Base-by-base conservation (phyloP, 92 coral and sea anemone species). In the Porites divaricata region DNA sequence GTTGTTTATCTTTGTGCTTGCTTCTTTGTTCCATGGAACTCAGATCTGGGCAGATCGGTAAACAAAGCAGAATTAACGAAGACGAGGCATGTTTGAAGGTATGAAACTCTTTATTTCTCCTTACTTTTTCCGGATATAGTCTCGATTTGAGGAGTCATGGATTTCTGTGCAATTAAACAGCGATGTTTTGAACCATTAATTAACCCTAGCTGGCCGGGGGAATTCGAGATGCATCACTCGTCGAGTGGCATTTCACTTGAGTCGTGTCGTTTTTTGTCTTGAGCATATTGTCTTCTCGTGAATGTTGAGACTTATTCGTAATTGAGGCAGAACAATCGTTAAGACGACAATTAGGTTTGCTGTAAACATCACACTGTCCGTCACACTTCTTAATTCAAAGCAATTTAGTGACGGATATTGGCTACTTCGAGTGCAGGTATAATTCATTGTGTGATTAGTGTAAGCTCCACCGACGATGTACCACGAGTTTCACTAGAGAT, bases 61-160 rank as follows among this genome's bases (percentile, higher is more conserved):
- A 82, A 82, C 86, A 82, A 72, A 82, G 76, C 63, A 6, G 86
- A 72, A 48, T 62, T 61, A 20, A 23, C 70, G 63, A 61, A 7
- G 86, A 72, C 72, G 51, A 63, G 72, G 69, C 63, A 63, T 82
- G 86, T 73, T 82, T 82, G 63, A 82, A 82, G 86, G 86, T 82
- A 82, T 23, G 70, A 23, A 54, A 70, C 54, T 4, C 69, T 28
- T 57, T n/a, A 15, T 45, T 77, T 64, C 81, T 49, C 70, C 23
- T 48, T 62, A 49, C 17, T 49, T 22, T 20, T 53, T 4, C 28
- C n/a, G 51, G 15, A 56, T 52, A 20, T 28, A 28, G 28, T 13
- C 25, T 1, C 21, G 57, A n/a, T 80, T 66, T 70, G 51, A 28
- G 16, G 41, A 12, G 17, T 26, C 41, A 68, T 69, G 6, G 15